Evolutionary conservation across 2,888 invertebrate species (phyloP), one percentile per base, ranked within the genome.

Genomic region (Cyclophora albipunctata): DNA sequence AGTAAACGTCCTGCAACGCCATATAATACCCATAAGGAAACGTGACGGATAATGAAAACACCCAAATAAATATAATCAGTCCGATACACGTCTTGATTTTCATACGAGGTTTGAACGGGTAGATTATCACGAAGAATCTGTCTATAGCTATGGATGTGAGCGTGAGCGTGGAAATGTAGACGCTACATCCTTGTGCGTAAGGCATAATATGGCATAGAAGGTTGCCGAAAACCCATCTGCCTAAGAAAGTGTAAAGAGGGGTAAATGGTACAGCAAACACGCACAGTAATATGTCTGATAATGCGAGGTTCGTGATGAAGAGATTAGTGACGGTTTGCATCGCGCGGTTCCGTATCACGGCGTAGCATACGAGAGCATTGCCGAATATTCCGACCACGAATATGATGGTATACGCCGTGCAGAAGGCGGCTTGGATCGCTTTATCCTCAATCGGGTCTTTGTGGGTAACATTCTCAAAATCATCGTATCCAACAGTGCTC

Each of bases 251-350:
- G 82, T 96, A 96, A 48, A 96, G 88, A 3, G 97, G 97, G 0
- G 97, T 97, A 80, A 97, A 95, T 57, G 97, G 97, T 44, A 97
- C 95, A 5, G 96, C 95, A 67, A 97, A 91, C 45, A 94, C 90
- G 75, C 96, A 96, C 59, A 97, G 91, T 47, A 97, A 84, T 60
- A 97, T 93, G 78, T 97, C 97, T 45, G 96, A 95, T 58, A 96
- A 85, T 34, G 97, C 97, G 62, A 97, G 89, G 81, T 97, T 97
- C 65, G 95, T 94, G 81, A 97, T 97, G 87, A 97, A 97, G 54
- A 96, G 91, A 84, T 97, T 97, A 57, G 97, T 97, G 59, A 97
- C 96, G 0, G 96, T 96, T 84, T 96, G 96, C 96, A 97, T 97
- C 55, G 94, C 92, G 66, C 93, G 92, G 78, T 96, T 96, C 45